Conservation (phyloP, 2,888 invertebrate species). For the Serripes groenlandicus region DNA sequence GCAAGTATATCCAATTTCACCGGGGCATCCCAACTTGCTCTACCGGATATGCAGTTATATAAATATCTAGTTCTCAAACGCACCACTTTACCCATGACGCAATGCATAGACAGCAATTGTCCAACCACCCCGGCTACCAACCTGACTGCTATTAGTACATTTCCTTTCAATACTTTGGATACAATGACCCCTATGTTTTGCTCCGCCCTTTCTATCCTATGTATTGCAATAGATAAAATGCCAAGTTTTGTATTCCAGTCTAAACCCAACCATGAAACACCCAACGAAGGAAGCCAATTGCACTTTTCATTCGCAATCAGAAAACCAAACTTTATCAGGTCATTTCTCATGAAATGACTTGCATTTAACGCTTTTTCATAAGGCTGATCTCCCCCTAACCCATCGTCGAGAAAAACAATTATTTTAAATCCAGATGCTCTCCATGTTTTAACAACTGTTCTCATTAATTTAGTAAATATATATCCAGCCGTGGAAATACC, state of each 20-base stretch:
- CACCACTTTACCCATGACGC: not conserved
- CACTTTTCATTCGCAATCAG: constrained; percentile 1
- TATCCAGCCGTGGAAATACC: constrained; percentile 39
- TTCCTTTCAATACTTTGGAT: not conserved
- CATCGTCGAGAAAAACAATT: constrained; percentile 43
- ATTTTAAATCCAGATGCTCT: constrained; percentile 20
- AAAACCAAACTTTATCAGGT: not conserved
- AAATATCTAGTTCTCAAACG: not conserved
- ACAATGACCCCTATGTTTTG: not conserved
- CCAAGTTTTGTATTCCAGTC: not conserved
- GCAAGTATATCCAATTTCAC: not conserved
- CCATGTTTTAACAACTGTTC: constrained; percentile 32
- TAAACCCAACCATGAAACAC: not conserved
- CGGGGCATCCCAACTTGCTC: not conserved
- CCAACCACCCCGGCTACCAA: not conserved
- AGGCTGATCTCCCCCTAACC: constrained; percentile 21
- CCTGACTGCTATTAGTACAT: not conserved
- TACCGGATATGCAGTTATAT: not conserved
- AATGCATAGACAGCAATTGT: not conserved
- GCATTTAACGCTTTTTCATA: not conserved
- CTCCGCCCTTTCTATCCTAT: not conserved
- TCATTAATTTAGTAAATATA: constrained; percentile 38
- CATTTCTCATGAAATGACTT: not conserved
- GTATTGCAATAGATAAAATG: not conserved
- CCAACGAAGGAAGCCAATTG: not conserved